phyloP scores from a whole-genome alignment of 2,113 vertebrate genomes.

The Hyaena hyaena region DNA sequence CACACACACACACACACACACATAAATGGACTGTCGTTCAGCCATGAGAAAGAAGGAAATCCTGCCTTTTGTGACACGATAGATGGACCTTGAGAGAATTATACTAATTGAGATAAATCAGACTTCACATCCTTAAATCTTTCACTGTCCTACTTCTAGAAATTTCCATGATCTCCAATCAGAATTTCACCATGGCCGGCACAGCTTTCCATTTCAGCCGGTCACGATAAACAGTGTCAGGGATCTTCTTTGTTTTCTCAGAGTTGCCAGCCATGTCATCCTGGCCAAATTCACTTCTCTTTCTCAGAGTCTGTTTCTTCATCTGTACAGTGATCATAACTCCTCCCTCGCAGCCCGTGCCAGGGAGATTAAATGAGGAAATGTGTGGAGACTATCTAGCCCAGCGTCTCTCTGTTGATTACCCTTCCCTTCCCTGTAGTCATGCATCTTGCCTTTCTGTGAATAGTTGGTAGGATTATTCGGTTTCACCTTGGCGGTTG shows the following conservation, averaged over 20 bases:
- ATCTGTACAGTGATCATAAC: conserved; percentile 11
- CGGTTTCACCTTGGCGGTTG: not conserved
- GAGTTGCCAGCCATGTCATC: not conserved
- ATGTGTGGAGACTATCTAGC: not conserved
- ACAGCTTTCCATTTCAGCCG: conserved; percentile 31
- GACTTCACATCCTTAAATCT: not conserved
- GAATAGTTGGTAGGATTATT: not conserved
- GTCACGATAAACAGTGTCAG: not conserved
- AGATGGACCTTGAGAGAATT: not conserved
- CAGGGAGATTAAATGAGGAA: conserved; percentile 13
- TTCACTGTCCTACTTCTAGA: conserved; percentile 30
- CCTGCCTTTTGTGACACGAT: not conserved
- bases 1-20: too few relatives aligned
- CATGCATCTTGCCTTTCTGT: conserved; percentile 10
- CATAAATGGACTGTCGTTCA: not conserved
- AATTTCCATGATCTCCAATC: not conserved
- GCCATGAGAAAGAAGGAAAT: not conserved
- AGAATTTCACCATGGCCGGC: not conserved
- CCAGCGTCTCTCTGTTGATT: not conserved
- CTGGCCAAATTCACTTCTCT: not conserved
- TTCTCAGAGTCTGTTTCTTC: conserved; percentile 22
- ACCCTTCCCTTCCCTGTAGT: not conserved
- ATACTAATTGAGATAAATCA: not conserved
- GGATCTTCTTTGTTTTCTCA: not conserved
- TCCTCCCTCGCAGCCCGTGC: not conserved